A percentile compares a stretch with the other conserved stretches of the same genome.
Conservation (phyloP, 2,888 invertebrate species). For the Machimus atricapillus region DNA sequence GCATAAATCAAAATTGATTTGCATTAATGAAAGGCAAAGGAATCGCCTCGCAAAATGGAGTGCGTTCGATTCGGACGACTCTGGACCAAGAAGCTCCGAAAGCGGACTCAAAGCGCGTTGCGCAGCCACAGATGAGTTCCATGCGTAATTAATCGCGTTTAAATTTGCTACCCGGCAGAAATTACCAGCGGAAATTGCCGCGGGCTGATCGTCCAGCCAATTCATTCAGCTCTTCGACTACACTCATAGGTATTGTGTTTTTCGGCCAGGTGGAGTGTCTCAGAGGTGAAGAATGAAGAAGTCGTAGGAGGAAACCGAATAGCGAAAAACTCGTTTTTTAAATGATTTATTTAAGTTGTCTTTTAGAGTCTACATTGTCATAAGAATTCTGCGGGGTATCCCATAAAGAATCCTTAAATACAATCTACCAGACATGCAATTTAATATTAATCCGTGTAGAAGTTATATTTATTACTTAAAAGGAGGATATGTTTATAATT, state of each 20-base stretch:
- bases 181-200: neutral
- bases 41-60: neutral
- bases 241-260: neutral
- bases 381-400: too few relatives aligned
- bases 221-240: neutral
- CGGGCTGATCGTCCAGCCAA: neutral
- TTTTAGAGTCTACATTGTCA: too few relatives aligned
- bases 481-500: too few relatives aligned
- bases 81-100: neutral
- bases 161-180: conserved; percentile 5
- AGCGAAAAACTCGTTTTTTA: neutral
- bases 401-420: too few relatives aligned
- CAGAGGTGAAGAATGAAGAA: neutral
- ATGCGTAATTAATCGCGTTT: conserved; percentile 13
- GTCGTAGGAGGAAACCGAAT: neutral
- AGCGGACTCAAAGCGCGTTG: neutral
- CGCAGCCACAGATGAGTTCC: neutral
- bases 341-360: neutral
- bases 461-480: too few relatives aligned
- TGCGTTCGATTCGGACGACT: neutral
- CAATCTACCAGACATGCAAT: too few relatives aligned
- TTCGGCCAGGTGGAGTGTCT: neutral
- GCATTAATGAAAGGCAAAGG: conserved; percentile 38
- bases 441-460: too few relatives aligned
- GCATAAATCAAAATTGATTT: conserved; percentile 41